phyloP scores from a whole-genome alignment of 2,888 invertebrate genomes.

The Pristionchus mayeri region DNA sequence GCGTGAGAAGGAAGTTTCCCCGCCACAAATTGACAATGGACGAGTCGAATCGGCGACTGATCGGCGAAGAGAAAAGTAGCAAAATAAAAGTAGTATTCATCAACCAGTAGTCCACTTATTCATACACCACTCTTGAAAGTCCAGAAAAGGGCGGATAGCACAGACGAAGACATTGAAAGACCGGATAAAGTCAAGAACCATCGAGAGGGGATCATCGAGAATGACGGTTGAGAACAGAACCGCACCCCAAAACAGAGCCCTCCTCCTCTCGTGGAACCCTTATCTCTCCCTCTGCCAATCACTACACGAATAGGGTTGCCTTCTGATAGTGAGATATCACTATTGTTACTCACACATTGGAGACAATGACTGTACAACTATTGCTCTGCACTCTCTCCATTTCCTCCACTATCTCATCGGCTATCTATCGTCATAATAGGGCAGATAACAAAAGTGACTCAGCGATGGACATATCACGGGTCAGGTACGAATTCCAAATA shows the following conservation, averaged over 20 bases:
- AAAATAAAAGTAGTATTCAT: not conserved
- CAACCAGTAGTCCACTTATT: not conserved
- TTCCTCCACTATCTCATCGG: too few relatives aligned
- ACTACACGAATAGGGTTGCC: not conserved
- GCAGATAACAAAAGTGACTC: not conserved
- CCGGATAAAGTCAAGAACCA: not conserved
- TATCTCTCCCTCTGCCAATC: not conserved
- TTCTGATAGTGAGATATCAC: not conserved
- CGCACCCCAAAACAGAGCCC: slow-evolving; percentile 11
- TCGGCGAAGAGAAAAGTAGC: not conserved
- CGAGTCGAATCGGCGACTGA: not conserved
- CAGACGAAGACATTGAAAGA: not conserved
- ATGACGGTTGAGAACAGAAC: not conserved
- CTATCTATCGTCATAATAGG: not conserved
- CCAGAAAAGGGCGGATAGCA: not conserved
- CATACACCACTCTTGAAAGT: not conserved
- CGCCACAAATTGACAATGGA: not conserved
- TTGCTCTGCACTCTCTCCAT: not conserved
- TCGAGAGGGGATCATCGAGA: not conserved
- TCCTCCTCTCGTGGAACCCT: not conserved
- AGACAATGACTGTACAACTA: not conserved
- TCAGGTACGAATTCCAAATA: slow-evolving; percentile 37
- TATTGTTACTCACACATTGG: not conserved
- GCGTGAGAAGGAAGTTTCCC: not conserved
- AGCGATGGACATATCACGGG: not conserved